phyloP scores from a whole-genome alignment of 1,140 invertebrate species.

The Bombus sibiricus region DNA sequence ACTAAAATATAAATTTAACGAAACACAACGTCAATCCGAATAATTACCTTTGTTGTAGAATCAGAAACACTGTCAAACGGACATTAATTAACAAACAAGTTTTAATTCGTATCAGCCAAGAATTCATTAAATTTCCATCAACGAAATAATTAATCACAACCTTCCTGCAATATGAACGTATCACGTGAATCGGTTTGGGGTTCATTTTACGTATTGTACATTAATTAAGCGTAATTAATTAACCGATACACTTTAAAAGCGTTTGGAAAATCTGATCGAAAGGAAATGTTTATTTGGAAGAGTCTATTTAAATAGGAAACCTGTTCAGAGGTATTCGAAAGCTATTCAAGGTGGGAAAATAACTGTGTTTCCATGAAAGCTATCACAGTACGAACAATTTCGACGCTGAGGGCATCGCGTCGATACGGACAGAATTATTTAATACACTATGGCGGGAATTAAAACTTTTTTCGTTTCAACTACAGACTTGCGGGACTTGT shows the following conservation, averaged over 20 bases:
- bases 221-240: not conserved
- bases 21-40: too few relatives aligned
- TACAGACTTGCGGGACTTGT: slow-evolving; percentile 29
- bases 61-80: too few relatives aligned
- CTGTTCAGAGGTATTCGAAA: not conserved
- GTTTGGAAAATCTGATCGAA: not conserved
- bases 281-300: not conserved
- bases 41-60: too few relatives aligned
- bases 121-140: not conserved
- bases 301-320: not conserved
- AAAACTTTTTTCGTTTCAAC: slow-evolving; percentile 57
- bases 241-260: not conserved
- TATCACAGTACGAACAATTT: not conserved
- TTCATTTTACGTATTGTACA: not conserved
- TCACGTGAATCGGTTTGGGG: not conserved
- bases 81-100: not conserved
- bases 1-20: too few relatives aligned
- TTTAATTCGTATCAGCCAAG: not conserved
- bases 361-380: not conserved
- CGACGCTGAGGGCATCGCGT: too few relatives aligned
- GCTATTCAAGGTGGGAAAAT: not conserved
- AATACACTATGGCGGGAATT: slow-evolving; percentile 60
- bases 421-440: slow-evolving; percentile 29
- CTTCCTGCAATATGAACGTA: not conserved
- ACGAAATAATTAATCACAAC: not conserved